phyloP scores from a whole-genome alignment of 1,140 invertebrate genomes.

The Wasmannia auropunctata region DNA sequence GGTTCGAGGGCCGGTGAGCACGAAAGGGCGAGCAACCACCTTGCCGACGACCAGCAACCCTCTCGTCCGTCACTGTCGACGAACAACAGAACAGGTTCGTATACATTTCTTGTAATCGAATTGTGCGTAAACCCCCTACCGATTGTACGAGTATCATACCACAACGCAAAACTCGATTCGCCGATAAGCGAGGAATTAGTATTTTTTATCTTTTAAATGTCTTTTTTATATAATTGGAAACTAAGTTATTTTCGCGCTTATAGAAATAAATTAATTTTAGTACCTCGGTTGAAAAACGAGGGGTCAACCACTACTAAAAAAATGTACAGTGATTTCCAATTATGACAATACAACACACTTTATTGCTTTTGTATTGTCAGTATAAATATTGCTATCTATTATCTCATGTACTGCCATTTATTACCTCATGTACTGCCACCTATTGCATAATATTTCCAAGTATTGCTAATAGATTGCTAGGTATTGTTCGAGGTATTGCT shows the following conservation, averaged over 20 bases:
- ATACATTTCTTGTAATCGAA: slow-evolving; percentile 9
- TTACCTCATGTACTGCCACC: too few relatives aligned
- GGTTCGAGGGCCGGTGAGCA: slow-evolving; percentile 82
- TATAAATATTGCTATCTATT: too few relatives aligned
- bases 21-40: slow-evolving; percentile 82
- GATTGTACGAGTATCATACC: background rate
- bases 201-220: background rate
- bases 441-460: too few relatives aligned
- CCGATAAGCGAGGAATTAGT: background rate
- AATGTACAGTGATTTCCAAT: too few relatives aligned
- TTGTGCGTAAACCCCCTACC: background rate
- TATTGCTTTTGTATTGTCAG: too few relatives aligned
- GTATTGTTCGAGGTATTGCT: too few relatives aligned
- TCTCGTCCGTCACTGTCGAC: slow-evolving; percentile 82
- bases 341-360: too few relatives aligned
- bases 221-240: background rate
- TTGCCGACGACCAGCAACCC: slow-evolving; percentile 81
- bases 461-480: too few relatives aligned
- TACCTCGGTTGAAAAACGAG: too few relatives aligned
- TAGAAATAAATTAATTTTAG: background rate
- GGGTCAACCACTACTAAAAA: too few relatives aligned
- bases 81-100: slow-evolving; percentile 84
- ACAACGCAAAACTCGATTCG: background rate
- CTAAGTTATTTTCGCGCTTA: background rate
- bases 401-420: too few relatives aligned